Base-by-base conservation (phyloP, 1,140 invertebrate species). In the Heliconius himera region DNA sequence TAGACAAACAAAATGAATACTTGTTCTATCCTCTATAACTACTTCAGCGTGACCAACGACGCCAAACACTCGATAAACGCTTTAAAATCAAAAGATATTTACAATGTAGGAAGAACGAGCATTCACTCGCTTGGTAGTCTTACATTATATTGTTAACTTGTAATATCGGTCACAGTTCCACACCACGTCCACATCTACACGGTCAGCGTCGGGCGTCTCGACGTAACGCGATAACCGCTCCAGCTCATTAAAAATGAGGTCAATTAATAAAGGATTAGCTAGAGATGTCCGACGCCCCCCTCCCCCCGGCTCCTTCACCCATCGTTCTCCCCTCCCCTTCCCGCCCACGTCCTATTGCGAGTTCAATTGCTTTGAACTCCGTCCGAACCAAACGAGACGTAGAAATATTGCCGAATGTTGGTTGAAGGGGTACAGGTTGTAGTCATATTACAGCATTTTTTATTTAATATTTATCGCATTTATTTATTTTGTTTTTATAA, bases 361-460 rank as follows among this genome's bases (percentile, higher is more conserved):
- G 92, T 90, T 92, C 92, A 91, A 93, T 92, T 89, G 84, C 85
- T 90, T 91, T 93, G 91, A 92, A 92, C 91, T 90, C 83, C 84
- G 77, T 86, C 85, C 85, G 82, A 87, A 84, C 83, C 83, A 84
- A 88, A 85, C 85, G 88, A 89, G 80, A 85, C 88, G 87, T 88
- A 90, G 89, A 90, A 90, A 85, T 90, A 90, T 89, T 91, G 90
- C 87, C 89, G 90, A 93, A 91, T 94, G 91, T 91, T 93, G 93
- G 92, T 93, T 93, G 86, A 91, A 91, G 92, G 93, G 93, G 89
- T 92, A 90, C 91, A 94, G 93, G 93, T 94, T 94, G 93, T 94
- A 94, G 93, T 88, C 81, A 86, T 88, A 85, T 83, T 88, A 84
- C 84, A 93, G 89, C 88, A 92, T 91, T 86, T 88, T 92, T 92